Base-by-base conservation (phyloP, 2,888 invertebrate species). In the Eupithecia subfuscata region DNA sequence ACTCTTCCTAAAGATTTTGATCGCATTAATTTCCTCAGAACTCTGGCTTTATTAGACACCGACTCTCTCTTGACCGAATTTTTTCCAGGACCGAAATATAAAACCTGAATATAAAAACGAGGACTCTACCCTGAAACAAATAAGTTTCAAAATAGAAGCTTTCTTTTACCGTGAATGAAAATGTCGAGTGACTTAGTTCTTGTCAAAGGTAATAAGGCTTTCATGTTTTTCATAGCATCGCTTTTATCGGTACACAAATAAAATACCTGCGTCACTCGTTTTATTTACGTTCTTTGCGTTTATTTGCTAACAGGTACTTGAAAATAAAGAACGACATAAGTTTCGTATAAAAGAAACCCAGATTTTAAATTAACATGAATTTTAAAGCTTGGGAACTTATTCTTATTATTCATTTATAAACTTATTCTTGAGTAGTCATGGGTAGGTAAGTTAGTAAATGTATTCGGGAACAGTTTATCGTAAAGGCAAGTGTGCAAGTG, bases 191-290 rank as follows among this genome's bases (percentile, higher is more conserved):
- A 79, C 75, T 74, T 63, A 79, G 75, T 78, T 81, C 82, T 84
- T 85, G 85, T 86, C 85, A 79, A 83, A 81, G 78, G 82, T 80
- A 84, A 84, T 85, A 84, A 79, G 81, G 78, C 79, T 73, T 80
- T 81, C 79, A 77, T 82, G 78, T 82, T 85, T 84, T 84, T 81
- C 82, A 81, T 65, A 74, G 76, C 79, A 79, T 82, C 81, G 83
- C 76, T 74, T 79, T 82, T 82, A 84, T 81, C 80, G 78, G 74
- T 74, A 75, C 81, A 82, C 78, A 76, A 78, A 84, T 83, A 73
- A 76, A 79, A 79, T 76, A 76, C 80, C 79, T 81, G 80, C 79
- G 79, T 78, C 75, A 69, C 71, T 72, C 64, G 73, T 78, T 75
- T 75, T 75, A 77, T 75, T 71, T 70, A 63, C 45, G 60, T 56